These are phyloP conservation scores for human DNA, from an alignment of 2,113 vertebrate genomes.

Conservation along the genomic window DNA sequence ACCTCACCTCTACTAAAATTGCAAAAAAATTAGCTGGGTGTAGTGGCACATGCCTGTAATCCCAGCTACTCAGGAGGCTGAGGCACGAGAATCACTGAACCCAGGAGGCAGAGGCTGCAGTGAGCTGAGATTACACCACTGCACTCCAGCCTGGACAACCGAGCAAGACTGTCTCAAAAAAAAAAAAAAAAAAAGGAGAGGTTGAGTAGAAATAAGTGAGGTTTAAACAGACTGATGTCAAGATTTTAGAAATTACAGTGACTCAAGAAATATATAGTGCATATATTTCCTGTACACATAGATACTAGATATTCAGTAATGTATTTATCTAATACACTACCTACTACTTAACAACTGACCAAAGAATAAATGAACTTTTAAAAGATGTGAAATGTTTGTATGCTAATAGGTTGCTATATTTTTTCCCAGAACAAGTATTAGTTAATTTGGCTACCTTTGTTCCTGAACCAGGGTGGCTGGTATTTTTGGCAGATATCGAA, in stretches of 20 bases:
- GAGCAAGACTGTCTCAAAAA: too few relatives aligned
- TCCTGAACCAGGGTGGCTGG: conserved; percentile 75
- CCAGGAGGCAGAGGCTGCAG: too few relatives aligned
- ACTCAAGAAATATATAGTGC: background rate
- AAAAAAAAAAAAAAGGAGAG: background rate
- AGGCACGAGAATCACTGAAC: too few relatives aligned
- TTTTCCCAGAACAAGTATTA: background rate
- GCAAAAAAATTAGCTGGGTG: too few relatives aligned
- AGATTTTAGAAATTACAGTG: background rate
- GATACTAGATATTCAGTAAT: background rate
- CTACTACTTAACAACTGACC: background rate
- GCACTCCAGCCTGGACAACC: too few relatives aligned
- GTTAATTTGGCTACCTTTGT: conserved; percentile 81
- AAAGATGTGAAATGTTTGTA: background rate
- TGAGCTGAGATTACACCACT: too few relatives aligned
- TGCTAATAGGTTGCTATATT: background rate
- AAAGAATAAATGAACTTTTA: background rate
- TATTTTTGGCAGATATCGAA: conserved; percentile 61
- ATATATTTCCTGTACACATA: background rate
- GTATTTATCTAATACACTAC: background rate
- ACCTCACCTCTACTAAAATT: too few relatives aligned
- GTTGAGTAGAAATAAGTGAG: background rate
- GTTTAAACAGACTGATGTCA: background rate
- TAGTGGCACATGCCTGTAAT: too few relatives aligned
- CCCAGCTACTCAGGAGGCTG: too few relatives aligned